These are phyloP conservation scores for Phyllopteryx taeniolatus DNA, from an alignment of 2,113 vertebrate species.

Conservation along the genomic window DNA sequence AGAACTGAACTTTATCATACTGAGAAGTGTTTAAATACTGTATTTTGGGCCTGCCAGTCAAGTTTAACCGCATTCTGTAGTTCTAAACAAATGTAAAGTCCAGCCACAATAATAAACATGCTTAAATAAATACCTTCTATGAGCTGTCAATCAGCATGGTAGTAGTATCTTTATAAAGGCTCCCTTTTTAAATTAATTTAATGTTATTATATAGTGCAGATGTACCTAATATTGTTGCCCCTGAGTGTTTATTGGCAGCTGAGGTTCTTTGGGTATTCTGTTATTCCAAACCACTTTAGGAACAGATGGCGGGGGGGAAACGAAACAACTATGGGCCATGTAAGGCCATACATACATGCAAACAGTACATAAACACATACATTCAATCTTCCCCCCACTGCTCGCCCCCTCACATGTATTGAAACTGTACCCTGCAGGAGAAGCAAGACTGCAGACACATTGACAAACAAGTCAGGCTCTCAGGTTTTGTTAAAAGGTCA, in stretches of 20 bases:
- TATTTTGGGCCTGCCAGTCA: background rate
- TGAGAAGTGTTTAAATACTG: background rate
- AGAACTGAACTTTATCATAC: background rate
- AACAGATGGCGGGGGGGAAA: background rate
- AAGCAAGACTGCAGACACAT: constrained; percentile 68
- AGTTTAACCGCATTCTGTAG: background rate
- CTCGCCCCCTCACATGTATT: constrained; percentile 4
- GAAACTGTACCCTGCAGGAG: constrained; percentile 53
- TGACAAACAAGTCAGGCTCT: constrained; percentile 75
- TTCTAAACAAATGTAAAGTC: background rate
- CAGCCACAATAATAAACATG: background rate
- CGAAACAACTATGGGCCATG: background rate
- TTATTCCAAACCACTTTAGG: background rate
- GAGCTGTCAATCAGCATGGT: background rate
- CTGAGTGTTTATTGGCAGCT: background rate
- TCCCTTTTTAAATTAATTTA: background rate
- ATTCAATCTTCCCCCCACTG: background rate
- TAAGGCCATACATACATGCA: background rate
- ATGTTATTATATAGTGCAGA: background rate
- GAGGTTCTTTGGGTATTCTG: background rate
- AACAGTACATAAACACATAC: constrained; percentile 6
- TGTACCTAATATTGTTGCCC: background rate
- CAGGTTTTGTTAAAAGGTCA: constrained; percentile 82
- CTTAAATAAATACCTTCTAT: background rate
- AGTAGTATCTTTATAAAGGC: background rate